A percentile compares a stretch with the other conserved stretches of the same genome.
These are phyloP conservation scores for Anoplophora glabripennis DNA, from an alignment of 1,140 invertebrate species.

Conservation along the genomic window DNA sequence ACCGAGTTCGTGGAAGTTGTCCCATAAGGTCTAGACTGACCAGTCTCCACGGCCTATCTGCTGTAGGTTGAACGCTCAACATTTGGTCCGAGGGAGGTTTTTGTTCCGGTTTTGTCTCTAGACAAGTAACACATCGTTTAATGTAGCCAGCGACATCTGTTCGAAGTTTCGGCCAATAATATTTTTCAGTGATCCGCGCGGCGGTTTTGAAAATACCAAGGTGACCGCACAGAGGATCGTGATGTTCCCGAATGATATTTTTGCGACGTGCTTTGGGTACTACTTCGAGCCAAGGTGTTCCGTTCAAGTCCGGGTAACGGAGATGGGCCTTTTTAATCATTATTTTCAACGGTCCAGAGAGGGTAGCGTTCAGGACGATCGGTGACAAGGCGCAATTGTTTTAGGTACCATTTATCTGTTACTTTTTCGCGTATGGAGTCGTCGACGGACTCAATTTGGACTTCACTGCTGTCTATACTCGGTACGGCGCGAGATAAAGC, in stretches of 20 bases:
- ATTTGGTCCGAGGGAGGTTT: conserved; percentile 37
- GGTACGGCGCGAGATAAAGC: conserved; percentile 19
- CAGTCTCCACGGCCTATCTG: conserved; percentile 1
- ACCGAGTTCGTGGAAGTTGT: not conserved
- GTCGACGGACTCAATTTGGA: too few species aligned
- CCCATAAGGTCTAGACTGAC: conserved; percentile 2
- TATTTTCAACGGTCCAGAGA: conserved; percentile 8
- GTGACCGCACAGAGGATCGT: conserved; percentile 33
- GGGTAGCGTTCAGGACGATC: conserved; percentile 10
- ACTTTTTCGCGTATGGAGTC: not conserved
- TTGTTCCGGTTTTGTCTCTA: conserved; percentile 31
- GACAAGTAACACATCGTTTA: conserved; percentile 28
- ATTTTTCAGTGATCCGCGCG: too few species aligned
- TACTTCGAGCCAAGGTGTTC: conserved; percentile 36
- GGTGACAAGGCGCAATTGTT: conserved; percentile 5
- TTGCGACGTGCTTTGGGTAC: conserved; percentile 23
- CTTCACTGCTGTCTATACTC: not conserved
- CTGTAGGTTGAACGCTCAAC: conserved; percentile 11
- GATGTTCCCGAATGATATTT: conserved; percentile 27
- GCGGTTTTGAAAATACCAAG: too few species aligned
- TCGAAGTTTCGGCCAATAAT: too few species aligned
- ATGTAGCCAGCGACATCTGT: too few species aligned
- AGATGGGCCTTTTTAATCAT: not conserved
- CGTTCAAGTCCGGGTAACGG: not conserved
- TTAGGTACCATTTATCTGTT: conserved; percentile 5